Evolutionary conservation across 2,888 invertebrate species (phyloP), one percentile per base, ranked within the genome.

Genomic region (Phasia obesa): DNA sequence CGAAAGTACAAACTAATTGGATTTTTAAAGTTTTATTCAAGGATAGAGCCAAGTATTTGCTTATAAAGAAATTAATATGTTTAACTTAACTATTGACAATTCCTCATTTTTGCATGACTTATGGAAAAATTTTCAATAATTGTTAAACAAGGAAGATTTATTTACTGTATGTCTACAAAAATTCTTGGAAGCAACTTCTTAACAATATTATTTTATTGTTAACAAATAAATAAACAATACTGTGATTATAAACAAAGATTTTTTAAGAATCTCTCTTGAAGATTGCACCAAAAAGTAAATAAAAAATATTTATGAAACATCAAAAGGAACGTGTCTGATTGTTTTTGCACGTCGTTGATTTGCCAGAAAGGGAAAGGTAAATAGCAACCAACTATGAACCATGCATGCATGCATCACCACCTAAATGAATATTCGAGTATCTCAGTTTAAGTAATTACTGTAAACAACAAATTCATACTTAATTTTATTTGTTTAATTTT

Each of bases 241-340:
- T 23, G 57, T 44, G 19, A 38, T 38, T 15, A 49, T 27, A 64
- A 49, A 71, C 49, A 71, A 64, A 47, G 57, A 64, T 27, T 11
- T 23, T 35, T 42, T 17, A 55, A 57, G 49, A 69, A 71, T 49
- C 2, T 51, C 47, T 27, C 55, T 78, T 62, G 27, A 70, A 47
- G 57, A 57, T 49, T 21, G 19, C 25, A 49, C 21, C 17, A 38
- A 25, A 62, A 62, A 35, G 21, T 25, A 38, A 38, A 64, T 49
- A 67, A 47, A 25, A n/a, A 23, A 47, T 23, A 21, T 27, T 35
- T 49, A 38, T 38, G 27, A 31, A 62, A 13, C 25, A 64, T 57
- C 27, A 57, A 64, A 64, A 59, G 27, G 64, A 49, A 78, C 78
- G 71, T 78, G 78, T 70, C 55, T 57, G 62, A 57, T 64, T 62